These are phyloP conservation scores for Menidia menidia DNA, from an alignment of 2,797 vertebrate genomes.

Conservation along the genomic window DNA sequence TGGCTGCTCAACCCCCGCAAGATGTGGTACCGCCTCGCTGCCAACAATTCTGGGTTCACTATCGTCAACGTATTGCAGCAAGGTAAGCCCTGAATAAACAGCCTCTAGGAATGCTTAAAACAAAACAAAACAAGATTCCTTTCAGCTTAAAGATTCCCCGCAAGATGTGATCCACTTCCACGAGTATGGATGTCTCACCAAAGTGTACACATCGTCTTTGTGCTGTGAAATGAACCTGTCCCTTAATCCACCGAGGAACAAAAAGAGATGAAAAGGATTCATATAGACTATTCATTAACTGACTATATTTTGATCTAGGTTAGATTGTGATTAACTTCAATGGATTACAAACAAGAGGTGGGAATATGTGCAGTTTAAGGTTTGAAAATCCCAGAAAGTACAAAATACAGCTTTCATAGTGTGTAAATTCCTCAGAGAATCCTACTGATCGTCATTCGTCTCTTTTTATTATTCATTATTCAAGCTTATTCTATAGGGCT, in stretches of 20 bases:
- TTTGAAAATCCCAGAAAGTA: neutral
- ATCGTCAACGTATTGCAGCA: slow-evolving; percentile 87
- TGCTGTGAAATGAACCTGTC: neutral
- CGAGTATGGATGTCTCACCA: neutral
- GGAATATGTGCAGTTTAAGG: neutral
- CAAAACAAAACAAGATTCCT: neutral
- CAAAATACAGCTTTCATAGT: neutral
- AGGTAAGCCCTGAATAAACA: slow-evolving; percentile 78
- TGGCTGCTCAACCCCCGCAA: slow-evolving; percentile 93
- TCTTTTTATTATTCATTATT: neutral
- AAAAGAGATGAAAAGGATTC: no score
- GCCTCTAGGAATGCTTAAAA: slow-evolving; percentile 15
- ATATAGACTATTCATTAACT: no score
- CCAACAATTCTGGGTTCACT: slow-evolving; percentile 90
- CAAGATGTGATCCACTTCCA: neutral
- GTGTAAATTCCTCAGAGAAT: neutral
- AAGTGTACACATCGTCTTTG: neutral
- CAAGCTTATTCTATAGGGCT: neutral
- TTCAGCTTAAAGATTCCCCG: no score
- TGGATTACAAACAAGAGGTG: neutral
- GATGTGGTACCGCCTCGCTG: slow-evolving; percentile 91
- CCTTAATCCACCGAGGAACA: neutral
- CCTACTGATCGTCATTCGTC: neutral
- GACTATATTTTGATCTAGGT: neutral
- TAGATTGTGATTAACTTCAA: neutral